phyloP scores from a whole-genome alignment of 2,888 invertebrate species.

The Ctenicera cuprea region DNA sequence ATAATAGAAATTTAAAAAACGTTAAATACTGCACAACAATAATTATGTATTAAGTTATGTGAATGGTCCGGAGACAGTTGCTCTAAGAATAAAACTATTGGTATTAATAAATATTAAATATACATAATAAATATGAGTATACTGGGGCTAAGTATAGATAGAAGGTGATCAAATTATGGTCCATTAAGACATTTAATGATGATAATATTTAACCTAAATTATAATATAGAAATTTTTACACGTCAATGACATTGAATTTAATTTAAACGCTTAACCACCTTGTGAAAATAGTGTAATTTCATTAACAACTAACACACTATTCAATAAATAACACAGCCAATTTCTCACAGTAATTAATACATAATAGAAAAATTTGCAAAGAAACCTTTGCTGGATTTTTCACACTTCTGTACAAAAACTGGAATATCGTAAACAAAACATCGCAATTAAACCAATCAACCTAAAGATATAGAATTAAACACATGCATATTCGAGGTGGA shows the following conservation, averaged over 20 bases:
- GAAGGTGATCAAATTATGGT: background rate
- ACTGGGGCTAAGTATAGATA: background rate
- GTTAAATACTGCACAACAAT: background rate
- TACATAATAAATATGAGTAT: slow-evolving; percentile 5
- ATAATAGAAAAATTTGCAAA: background rate
- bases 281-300: too few species aligned
- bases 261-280: background rate
- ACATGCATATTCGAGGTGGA: background rate
- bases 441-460: background rate
- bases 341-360: slow-evolving; percentile 32
- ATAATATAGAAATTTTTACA: background rate
- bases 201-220: too few species aligned
- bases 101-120: slow-evolving; percentile 9
- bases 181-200: background rate
- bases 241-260: too few species aligned
- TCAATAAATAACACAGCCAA: slow-evolving; percentile 41
- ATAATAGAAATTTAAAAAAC: background rate
- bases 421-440: background rate
- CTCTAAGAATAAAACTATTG: background rate
- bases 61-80: background rate
- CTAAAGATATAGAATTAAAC: background rate
- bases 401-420: too few species aligned
- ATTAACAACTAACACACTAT: slow-evolving; percentile 13
- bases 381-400: too few species aligned
- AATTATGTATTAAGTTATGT: background rate